Conservation (phyloP, 2,797 vertebrate species). For the Poecile montanus region DNA sequence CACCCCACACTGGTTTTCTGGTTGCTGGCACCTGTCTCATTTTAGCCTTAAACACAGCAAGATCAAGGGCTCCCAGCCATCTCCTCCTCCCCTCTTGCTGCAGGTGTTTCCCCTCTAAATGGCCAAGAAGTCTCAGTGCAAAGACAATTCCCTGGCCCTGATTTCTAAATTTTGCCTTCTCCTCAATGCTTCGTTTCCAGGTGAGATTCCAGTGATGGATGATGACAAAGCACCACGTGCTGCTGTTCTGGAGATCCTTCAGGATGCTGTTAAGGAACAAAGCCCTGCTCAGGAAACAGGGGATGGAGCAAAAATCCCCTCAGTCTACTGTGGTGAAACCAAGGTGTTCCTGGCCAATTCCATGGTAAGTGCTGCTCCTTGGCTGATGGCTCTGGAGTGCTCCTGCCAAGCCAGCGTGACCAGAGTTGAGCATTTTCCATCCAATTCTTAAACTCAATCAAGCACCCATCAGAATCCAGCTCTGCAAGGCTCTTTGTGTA, state of each 20-base stretch:
- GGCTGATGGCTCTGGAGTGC: background rate
- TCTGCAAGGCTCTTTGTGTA: background rate
- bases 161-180: background rate
- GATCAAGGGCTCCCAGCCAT: background rate
- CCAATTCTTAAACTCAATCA: background rate
- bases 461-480: background rate
- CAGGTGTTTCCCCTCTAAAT: background rate
- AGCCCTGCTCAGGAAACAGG: background rate
- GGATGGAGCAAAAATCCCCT: conserved; percentile 15
- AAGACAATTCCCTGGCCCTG: background rate
- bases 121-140: background rate
- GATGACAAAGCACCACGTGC: background rate
- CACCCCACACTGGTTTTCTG: background rate
- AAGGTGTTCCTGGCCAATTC: conserved; percentile 91
- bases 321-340: conserved; percentile 88
- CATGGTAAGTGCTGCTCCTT: conserved; percentile 76
- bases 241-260: conserved; percentile 78
- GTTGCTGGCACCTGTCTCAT: background rate
- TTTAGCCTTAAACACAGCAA: background rate
- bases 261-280: conserved; percentile 25
- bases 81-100: background rate
- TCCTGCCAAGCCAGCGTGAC: background rate
- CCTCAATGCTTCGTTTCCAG: conserved; percentile 59
- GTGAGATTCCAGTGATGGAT: background rate
- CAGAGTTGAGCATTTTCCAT: background rate